Conservation (phyloP, 2,113 vertebrate genomes). For the Chloropsis cyanopogon region DNA sequence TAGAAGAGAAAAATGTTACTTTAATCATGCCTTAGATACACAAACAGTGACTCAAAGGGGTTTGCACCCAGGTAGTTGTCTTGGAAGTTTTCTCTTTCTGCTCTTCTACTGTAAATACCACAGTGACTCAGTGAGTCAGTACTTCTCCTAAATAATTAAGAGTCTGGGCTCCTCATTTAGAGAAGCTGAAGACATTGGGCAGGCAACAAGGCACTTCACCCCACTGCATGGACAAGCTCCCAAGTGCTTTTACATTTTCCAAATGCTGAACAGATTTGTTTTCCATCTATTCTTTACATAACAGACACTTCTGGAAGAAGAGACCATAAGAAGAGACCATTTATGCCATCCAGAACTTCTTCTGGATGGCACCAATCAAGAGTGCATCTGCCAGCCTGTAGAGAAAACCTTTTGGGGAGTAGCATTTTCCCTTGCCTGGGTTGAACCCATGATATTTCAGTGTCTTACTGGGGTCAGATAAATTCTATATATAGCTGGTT, state of each 20-base stretch:
- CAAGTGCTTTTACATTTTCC: neutral
- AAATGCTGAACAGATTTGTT: neutral
- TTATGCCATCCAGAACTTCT: neutral
- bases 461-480: neutral
- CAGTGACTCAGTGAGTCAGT: neutral
- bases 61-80: neutral
- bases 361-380: neutral
- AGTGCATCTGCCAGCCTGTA: neutral
- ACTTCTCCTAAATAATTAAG: neutral
- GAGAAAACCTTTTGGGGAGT: neutral
- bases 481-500: neutral
- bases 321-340: neutral
- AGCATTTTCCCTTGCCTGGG: neutral
- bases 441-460: neutral
- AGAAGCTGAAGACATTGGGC: neutral
- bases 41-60: fast-evolving
- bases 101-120: neutral
- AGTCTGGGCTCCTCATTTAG: neutral
- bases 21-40: neutral
- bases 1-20: neutral
- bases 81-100: neutral
- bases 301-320: neutral
- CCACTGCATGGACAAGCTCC: neutral
- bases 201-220: neutral
- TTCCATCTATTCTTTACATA: neutral